Conservation (phyloP, 2,113 vertebrate species). For the Otis tarda region DNA sequence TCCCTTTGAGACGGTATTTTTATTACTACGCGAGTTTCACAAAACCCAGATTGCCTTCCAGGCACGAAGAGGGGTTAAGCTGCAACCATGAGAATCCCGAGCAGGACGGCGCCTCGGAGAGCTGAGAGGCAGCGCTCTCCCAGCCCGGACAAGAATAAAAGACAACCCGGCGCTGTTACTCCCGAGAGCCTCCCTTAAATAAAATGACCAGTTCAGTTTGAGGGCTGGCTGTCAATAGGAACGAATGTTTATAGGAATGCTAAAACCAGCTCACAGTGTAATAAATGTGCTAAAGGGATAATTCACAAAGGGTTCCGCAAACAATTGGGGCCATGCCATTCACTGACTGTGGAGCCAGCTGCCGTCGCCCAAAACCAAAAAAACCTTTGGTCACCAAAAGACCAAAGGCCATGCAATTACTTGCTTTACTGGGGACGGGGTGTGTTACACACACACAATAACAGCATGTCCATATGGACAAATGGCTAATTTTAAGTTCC, state of each 20-base stretch:
- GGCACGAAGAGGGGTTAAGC: too few relatives aligned
- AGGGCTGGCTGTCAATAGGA: neutral
- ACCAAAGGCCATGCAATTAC: neutral
- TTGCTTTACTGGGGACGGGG: neutral
- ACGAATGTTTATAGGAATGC: neutral
- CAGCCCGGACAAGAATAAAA: neutral
- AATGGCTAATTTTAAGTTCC: too few relatives aligned
- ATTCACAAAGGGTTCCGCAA: neutral
- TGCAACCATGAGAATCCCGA: rapidly evolving
- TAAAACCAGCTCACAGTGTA: neutral
- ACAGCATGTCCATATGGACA: too few relatives aligned
- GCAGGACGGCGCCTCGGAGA: neutral
- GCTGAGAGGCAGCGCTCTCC: neutral
- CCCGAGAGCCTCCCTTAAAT: neutral
- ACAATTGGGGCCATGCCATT: neutral
- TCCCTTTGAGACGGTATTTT: neutral
- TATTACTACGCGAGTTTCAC: neutral
- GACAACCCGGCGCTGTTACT: neutral
- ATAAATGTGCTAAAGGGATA: neutral
- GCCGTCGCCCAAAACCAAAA: neutral
- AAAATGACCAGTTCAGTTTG: neutral
- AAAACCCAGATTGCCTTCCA: neutral
- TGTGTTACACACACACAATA: neutral
- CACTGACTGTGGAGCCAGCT: too few relatives aligned
- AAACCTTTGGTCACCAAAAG: neutral